Conservation (phyloP, 2,888 invertebrate genomes). For the Atethmia centrago region DNA sequence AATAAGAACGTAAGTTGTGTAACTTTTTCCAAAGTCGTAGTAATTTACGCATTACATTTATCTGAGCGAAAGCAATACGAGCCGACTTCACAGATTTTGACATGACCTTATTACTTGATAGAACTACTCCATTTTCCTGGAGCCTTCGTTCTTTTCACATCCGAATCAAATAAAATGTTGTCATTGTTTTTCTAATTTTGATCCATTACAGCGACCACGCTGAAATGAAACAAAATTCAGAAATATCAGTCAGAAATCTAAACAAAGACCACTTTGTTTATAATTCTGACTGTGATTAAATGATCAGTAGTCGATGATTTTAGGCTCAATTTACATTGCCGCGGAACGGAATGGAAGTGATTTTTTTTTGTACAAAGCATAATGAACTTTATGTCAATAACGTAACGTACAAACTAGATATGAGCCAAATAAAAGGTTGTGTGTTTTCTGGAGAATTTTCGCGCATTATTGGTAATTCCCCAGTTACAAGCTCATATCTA, state of each 20-base stretch:
- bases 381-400: no score
- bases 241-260: no score
- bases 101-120: constrained; percentile 42
- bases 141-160: constrained; percentile 8
- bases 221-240: no score
- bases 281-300: background rate
- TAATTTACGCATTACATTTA: background rate
- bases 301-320: background rate
- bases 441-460: no score
- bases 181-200: constrained; percentile 21
- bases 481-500: no score
- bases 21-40: background rate
- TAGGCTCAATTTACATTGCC: no score
- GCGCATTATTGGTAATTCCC: no score
- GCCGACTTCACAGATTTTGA: constrained; percentile 28
- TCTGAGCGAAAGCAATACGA: constrained; percentile 8
- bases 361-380: no score
- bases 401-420: no score
- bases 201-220: background rate
- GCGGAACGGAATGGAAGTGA: no score
- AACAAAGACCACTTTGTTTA: no score
- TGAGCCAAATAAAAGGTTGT: no score
- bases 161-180: constrained; percentile 15
- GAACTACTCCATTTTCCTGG: constrained; percentile 25
- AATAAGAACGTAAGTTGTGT: background rate